These are phyloP conservation scores for Rhaphigaster nebulosa DNA, from an alignment of 2,888 invertebrate genomes.

Conservation along the genomic window DNA sequence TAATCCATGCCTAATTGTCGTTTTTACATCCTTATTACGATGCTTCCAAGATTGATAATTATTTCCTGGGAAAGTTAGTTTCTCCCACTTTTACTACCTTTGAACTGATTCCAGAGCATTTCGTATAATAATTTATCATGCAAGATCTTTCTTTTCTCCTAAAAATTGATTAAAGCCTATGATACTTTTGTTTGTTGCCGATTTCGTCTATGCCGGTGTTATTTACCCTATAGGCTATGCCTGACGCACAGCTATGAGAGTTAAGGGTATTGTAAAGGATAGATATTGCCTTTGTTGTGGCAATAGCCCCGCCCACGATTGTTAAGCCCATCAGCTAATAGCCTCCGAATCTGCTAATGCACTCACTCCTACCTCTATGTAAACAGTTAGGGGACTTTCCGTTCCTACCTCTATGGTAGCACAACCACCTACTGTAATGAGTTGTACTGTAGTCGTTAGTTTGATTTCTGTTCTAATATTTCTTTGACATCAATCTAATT, in stretches of 20 bases:
- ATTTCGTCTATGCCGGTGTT: too few relatives aligned
- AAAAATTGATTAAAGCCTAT: too few relatives aligned
- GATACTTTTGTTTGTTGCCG: too few relatives aligned
- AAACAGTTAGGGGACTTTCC: conserved; percentile 46
- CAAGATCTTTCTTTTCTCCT: too few relatives aligned
- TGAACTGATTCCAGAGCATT: too few relatives aligned
- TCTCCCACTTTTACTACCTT: too few relatives aligned
- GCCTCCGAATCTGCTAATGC: conserved; percentile 26
- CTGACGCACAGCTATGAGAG: not conserved
- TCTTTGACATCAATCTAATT: too few relatives aligned
- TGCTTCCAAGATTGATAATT: too few relatives aligned
- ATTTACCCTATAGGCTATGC: not conserved
- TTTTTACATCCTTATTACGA: too few relatives aligned
- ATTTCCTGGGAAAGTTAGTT: too few relatives aligned
- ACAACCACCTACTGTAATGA: not conserved
- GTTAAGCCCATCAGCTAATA: conserved; percentile 24
- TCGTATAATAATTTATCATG: too few relatives aligned
- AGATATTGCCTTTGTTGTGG: conserved; percentile 23
- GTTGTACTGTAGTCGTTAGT: not conserved
- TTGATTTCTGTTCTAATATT: not conserved
- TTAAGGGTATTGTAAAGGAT: not conserved
- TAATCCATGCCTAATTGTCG: too few relatives aligned
- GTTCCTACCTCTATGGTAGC: not conserved
- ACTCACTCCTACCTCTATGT: not conserved
- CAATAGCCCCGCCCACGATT: not conserved